Base-by-base conservation (phyloP, 2,888 invertebrate genomes). In the Adelphocoris suturalis region DNA sequence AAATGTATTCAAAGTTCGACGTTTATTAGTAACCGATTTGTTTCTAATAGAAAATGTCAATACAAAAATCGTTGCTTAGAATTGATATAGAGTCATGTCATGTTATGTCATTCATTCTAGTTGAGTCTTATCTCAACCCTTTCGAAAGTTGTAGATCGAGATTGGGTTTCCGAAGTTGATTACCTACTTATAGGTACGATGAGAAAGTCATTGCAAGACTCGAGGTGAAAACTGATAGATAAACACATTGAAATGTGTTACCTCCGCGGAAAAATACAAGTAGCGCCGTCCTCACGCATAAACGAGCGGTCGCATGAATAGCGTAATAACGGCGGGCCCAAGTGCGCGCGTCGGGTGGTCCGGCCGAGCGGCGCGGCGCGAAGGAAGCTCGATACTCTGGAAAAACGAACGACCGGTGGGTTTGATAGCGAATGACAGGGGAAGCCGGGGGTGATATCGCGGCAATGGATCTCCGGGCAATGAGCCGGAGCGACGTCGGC, bases 311-410 rank as follows among this genome's bases (percentile, higher is more conserved):
- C 82, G 82, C 23, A 82, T 82, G 52, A 82, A 82, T 82, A 52
- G 82, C 82, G 82, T 82, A 82, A 82, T 82, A 80, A 75, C 52
- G 68, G 52, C 27, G 52, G 13, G 82, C 52, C 19, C 52, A 82
- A 82, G 82, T 82, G 23, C 47, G 52, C 82, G 14, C 7, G 16
- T 48, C 14, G 82, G 82, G 82, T 82, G 82, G 82, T 82, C 82
- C 52, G 12, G 27, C 9, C 12, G 7, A 48, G 52, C 52, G 3
- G 19, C 14, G 48, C 28, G 37, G 80, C 12, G 46, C 48, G 37
- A 27, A 82, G 52, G 52, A 52, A 82, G 82, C 52, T 82, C 52
- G 82, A 82, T 82, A 82, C 82, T 27, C 48, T 52, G 82, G 82
- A 82, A 82, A 82, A 82, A 82, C 52, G 82, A 27, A 82, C 52